phyloP scores from a whole-genome alignment of 2,797 vertebrate species.

The Anomalospiza imberbis region DNA sequence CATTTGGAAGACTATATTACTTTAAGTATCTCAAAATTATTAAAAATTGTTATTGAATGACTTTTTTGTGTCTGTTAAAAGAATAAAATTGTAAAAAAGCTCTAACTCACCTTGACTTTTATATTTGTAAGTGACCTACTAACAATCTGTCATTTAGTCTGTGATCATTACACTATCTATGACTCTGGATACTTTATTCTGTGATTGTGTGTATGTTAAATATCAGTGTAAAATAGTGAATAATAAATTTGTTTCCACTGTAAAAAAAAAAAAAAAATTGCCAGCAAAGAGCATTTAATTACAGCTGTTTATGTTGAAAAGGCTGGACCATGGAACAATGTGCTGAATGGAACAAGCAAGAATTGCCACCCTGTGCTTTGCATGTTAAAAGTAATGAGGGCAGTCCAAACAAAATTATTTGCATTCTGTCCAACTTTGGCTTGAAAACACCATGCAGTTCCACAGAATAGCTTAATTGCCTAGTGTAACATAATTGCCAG shows the following conservation, averaged over 20 bases:
- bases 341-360: neutral
- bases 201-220: neutral
- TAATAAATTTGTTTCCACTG: neutral
- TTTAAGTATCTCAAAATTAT: neutral
- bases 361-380: conserved; percentile 46
- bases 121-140: neutral
- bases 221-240: neutral
- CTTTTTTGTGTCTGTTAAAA: neutral
- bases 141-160: neutral
- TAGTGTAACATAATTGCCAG: neutral
- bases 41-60: neutral
- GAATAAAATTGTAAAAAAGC: neutral
- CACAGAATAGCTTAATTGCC: conserved; percentile 19
- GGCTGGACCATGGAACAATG: neutral
- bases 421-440: conserved; percentile 34
- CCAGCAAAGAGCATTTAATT: conserved; percentile 13
- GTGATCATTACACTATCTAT: neutral
- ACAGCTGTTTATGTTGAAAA: conserved; percentile 7
- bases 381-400: conserved; percentile 57
- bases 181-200: neutral
- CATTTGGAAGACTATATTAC: neutral
- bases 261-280: neutral
- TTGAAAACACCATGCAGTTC: conserved; percentile 16
- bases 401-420: conserved; percentile 60
- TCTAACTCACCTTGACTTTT: neutral